Conservation (phyloP, 2,888 invertebrate genomes). For the Chaitophorus viminalis region DNA sequence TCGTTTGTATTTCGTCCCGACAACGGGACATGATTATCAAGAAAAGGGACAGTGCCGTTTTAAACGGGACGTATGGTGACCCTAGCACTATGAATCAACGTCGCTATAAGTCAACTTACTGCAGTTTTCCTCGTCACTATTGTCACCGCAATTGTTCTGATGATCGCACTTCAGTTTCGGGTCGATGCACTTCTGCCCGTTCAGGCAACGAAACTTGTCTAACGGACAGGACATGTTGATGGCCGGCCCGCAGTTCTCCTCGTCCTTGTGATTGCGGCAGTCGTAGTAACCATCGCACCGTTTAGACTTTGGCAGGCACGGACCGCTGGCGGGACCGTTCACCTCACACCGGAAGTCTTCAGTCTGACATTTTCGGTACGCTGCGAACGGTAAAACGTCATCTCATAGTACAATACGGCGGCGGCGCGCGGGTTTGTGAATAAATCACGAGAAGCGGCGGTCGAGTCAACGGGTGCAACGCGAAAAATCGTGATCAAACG, state of each 20-base stretch:
- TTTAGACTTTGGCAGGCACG: constrained; percentile 88
- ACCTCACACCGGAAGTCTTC: constrained; percentile 89
- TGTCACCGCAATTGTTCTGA: constrained; percentile 89
- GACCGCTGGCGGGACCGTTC: constrained; percentile 75
- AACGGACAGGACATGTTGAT: constrained; percentile 73
- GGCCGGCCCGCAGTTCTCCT: constrained; percentile 76
- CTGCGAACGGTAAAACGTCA: constrained; percentile 70
- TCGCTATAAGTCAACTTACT: constrained; percentile 75
- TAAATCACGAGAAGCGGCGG: no score
- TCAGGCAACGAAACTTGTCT: constrained; percentile 87
- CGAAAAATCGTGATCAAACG: neutral
- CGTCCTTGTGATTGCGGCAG: constrained; percentile 85
- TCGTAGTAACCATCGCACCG: constrained; percentile 92
- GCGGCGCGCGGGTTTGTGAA: no score
- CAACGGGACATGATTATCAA: no score
- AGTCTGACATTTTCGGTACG: constrained; percentile 85
- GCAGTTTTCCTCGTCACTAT: constrained; percentile 89
- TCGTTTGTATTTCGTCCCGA: no score
- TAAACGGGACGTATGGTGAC: no score
- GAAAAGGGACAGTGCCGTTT: no score
- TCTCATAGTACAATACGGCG: neutral
- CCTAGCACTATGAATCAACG: no score
- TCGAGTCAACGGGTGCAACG: neutral
- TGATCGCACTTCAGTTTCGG: constrained; percentile 84
- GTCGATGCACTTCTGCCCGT: constrained; percentile 84